Evolutionary conservation across 2,797 vertebrate genomes (phyloP), one percentile per base, ranked within the genome.

Genomic region (Pipistrellus pygmaeus): DNA sequence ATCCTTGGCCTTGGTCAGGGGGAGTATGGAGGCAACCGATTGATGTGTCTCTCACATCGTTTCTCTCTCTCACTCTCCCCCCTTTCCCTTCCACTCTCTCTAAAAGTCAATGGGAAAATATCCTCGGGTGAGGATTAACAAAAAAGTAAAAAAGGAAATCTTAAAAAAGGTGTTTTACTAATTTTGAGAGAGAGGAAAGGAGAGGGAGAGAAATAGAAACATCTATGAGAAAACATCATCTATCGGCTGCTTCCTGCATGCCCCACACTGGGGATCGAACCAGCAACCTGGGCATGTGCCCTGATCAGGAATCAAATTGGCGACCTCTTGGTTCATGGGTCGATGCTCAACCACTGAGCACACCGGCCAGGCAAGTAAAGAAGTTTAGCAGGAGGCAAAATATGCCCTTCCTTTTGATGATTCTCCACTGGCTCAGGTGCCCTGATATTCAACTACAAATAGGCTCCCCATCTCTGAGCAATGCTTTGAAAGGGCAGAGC

Each of bases 301-400:
- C 60, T 64, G 60, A 30, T 30, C 3, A n/a, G 62, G 62, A 64
- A 64, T 64, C 14, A 15, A 64, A 64, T 4, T 7, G 30, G 30
- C 7, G 3, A n/a, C 62, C 62, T 64, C 62, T 64, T 64, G 62
- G 62, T n/a, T n/a, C 62, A 64, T 64, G 30, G 62, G 30, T 64
- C 7, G 3, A n/a, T n/a, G 30, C 62, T 64, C 62, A n/a, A 64
- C 30, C 30, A 64, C 30, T 64, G 62, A 64, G 62, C 30, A 60
- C 57, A 60, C 57, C 5, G 12, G 57, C 11, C 57, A 1, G 57
- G 57, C 27, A 94, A 90, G 85, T 82, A 90, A 93, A 85, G 41
- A 89, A 88, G 53, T 93, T 92, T 81, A 75, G 3, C 18, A 94
- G 60, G 71, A 94, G 85, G 77, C 35, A 78, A 89, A 95, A 64